Evolutionary conservation across 2,797 vertebrate genomes (phyloP), one percentile per base, ranked within the genome.

Genomic region (Sebastes cheni): DNA sequence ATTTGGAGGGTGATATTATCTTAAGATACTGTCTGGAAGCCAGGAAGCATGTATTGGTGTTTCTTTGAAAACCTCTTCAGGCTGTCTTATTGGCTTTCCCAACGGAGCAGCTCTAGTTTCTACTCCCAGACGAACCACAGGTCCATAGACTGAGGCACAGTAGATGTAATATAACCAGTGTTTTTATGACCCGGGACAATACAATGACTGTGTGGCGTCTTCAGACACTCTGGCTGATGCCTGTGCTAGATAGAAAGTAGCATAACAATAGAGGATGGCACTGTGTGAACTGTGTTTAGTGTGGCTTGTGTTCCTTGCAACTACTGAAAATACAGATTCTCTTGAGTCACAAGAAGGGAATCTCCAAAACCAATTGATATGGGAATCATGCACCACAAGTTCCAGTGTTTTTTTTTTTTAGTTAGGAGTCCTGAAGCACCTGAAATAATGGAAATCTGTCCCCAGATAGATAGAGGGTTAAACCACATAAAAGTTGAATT

Each of bases 51-150:
- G 23, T 32, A 23, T 69, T 30, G 39, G 39, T 52, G 39, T 73
- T 72, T 30, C 25, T 65, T 60, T 71, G 58, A 77, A 52, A 81
- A 78, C 79, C 75, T 29, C 29, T 11, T 50, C 39, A 36, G 54
- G 20, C 66, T 39, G 52, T n/a, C 34, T 64, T 46, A 64, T 36
- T 75, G 61, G 77, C 42, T 74, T 55, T 77, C 62, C 72, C 77
- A 22, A 23, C 62, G 69, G 62, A 61, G 29, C 79, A 70, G 75
- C 59, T 85, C 71, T 16, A 67, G 67, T 90, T 89, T 88, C 83
- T 68, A 11, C 25, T 52, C 46, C 27, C 75, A 79, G 64, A 70
- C 56, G 79, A 74, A 75, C 75, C 67, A 56, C 58, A 73, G 68
- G 58, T 69, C 39, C 61, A 61, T 42, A 59, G 81, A 68, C 46